Base-by-base conservation (phyloP, 2,888 invertebrate genomes). In the Auanema freiburgensis region DNA sequence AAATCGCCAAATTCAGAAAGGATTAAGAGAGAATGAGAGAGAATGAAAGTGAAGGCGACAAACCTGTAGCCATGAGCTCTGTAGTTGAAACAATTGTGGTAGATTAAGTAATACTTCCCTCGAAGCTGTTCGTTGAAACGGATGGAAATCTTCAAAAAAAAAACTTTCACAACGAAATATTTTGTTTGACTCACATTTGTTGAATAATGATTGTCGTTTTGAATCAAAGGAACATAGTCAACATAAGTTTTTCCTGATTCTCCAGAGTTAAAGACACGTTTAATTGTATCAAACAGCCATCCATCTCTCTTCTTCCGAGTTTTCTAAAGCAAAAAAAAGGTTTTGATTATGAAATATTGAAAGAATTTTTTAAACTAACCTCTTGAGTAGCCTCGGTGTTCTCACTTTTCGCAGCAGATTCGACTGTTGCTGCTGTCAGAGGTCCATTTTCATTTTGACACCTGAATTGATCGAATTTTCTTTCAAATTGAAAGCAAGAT, bases 101-200 rank as follows among this genome's bases (percentile, higher is more conserved):
- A 95, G 84, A 92, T 93, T 55, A 98, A 87, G 85, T 92, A 93
- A 85, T 97, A 98, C 2, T 94, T 87, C 0, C 97, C 97, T 85
- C 93, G 92, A 79, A 79, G 71, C 25, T 69, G 63, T 23, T 74
- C 74, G 40, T 67, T 68, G 67, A 81, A 81, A 11, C 79, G 73
- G 41, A 80, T 73, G 23, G 78, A 77, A 59, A 81, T 78, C 78
- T 81, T 18, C 41, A 56, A 16, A 2, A 41, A 54, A 46, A 46
- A 46, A 46, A 46, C 16, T 46, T 46, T 46, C 21, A 18, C 18
- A 46, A 18, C 21, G 18, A 21, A 50, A 16, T 12, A 2, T 12
- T 50, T 24, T 12, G 50, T 50, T 50, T 50, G 24, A 60, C 65
- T 52, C 42, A 70, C 70, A 58, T 67, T 70, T 1, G 67, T 51